Evolutionary conservation across 2,888 invertebrate genomes (phyloP), one percentile per base, ranked within the genome.

Genomic region (Drosophila monieri): DNA sequence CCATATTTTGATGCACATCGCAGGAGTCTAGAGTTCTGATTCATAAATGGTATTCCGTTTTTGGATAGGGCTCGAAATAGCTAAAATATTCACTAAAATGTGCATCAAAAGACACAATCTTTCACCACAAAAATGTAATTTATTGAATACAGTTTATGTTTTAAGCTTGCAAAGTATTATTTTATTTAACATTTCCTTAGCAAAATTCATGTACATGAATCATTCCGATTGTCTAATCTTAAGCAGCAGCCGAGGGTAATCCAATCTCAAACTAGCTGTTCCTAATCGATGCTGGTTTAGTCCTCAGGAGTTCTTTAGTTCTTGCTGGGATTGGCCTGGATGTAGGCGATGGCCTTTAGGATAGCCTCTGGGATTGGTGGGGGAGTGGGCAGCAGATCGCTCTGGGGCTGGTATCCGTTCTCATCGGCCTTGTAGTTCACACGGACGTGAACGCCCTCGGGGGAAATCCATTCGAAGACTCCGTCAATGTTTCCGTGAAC

Each of bases 361-460:
- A 88, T 88, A 12, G 30, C 73, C 5, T 25, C 76, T 65, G 89
- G 87, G 14, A 79, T 66, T 67, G 88, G 81, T 6, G 85, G 87
- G 25, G 78, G 72, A 12, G 74, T 75, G 23, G 88, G 89, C 56
- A 88, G 62, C 15, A 52, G 39, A 5, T 52, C 62, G 25, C 88
- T 74, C 49, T 48, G 25, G 47, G 89, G 81, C 58, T 89, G 89
- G 66, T 85, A 89, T 21, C 89, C 89, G 52, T 88, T 76, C 68
- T 89, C 90, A 65, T 90, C 78, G 55, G 89, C 90, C 18, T 80
- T 72, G 73, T 89, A 89, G 3, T 37, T 18, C 12, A 90, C 57
- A 18, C 77, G 56, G 21, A 89, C 55, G 23, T 83, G 80, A 18
- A 77, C 80, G 9, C 90, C 90, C 53, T 90, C 89, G 47, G 89